A percentile compares a stretch with the other conserved stretches of the same genome.
These are phyloP conservation scores for Miniopterus natalensis DNA, from an alignment of 2,113 vertebrate species.

Conservation along the genomic window DNA sequence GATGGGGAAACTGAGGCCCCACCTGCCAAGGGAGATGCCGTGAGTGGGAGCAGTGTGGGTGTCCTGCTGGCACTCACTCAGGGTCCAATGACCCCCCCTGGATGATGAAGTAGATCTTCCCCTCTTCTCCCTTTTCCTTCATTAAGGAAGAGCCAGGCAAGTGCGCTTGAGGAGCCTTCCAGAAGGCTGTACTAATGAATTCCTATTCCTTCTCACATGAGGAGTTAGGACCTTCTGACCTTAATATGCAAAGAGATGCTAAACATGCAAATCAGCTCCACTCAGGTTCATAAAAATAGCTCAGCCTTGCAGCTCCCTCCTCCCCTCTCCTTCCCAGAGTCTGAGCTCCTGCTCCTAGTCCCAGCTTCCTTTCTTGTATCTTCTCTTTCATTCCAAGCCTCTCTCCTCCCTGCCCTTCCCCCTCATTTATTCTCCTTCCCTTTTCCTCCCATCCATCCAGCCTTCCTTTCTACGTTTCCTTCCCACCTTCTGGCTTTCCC, in stretches of 20 bases:
- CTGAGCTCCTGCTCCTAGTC: neutral
- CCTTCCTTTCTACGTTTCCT: neutral
- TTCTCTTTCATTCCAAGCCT: neutral
- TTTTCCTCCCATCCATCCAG: too few species aligned
- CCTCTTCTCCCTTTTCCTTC: neutral
- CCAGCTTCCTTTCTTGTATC: neutral
- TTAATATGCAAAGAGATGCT: conserved; percentile 54
- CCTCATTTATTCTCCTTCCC: neutral
- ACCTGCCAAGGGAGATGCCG: neutral
- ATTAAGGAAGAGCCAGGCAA: neutral
- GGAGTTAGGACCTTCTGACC: conserved; percentile 66
- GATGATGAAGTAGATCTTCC: rapidly evolving
- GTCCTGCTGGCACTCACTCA: neutral
- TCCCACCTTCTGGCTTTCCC: neutral
- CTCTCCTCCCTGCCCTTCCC: rapidly evolving
- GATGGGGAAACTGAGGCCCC: neutral
- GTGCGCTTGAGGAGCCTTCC: neutral
- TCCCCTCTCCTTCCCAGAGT: neutral
- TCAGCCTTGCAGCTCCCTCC: neutral
- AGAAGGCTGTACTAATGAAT: conserved; percentile 64
- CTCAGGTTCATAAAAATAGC: conserved; percentile 63
- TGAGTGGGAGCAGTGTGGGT: neutral
- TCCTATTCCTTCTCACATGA: conserved; percentile 6
- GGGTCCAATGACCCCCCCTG: neutral
- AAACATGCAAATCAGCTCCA: conserved; percentile 58